Conservation (phyloP, 2,797 vertebrate genomes). For the Limnodromus scolopaceus region DNA sequence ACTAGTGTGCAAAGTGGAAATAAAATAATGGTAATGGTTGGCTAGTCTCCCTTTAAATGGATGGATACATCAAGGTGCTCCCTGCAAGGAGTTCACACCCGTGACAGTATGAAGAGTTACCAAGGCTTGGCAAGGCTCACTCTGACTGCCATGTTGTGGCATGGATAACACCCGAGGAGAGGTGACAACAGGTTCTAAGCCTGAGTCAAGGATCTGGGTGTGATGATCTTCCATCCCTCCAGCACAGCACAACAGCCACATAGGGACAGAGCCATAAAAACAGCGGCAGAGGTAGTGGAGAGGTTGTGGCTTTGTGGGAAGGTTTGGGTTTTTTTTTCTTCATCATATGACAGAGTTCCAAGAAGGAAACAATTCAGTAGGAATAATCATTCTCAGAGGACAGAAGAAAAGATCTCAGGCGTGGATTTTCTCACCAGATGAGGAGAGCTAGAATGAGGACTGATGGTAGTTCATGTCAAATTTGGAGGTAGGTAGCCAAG, state of each 20-base stretch:
- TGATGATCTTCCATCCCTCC: neutral
- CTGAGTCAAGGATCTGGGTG: neutral
- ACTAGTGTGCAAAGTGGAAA: neutral
- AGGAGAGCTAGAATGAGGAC: neutral
- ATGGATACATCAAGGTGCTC: neutral
- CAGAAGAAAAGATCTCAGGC: neutral
- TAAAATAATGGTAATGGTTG: neutral
- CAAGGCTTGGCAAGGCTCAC: neutral
- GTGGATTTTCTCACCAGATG: neutral
- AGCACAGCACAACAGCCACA: neutral
- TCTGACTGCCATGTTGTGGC: neutral
- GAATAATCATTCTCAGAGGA: neutral
- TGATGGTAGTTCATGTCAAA: neutral
- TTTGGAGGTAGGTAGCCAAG: neutral
- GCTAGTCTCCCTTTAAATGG: neutral
- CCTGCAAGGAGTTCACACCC: neutral
- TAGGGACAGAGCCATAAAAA: neutral
- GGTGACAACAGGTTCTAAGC: neutral
- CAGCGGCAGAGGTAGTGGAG: too few relatives aligned
- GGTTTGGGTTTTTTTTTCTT: neutral
- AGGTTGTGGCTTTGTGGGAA: neutral
- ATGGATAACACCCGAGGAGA: neutral
- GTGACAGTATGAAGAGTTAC: neutral
- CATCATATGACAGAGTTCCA: neutral
- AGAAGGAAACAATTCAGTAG: neutral